These are phyloP conservation scores for Acanthurus leucopareius DNA, from an alignment of 2,797 vertebrate species.

Conservation along the genomic window DNA sequence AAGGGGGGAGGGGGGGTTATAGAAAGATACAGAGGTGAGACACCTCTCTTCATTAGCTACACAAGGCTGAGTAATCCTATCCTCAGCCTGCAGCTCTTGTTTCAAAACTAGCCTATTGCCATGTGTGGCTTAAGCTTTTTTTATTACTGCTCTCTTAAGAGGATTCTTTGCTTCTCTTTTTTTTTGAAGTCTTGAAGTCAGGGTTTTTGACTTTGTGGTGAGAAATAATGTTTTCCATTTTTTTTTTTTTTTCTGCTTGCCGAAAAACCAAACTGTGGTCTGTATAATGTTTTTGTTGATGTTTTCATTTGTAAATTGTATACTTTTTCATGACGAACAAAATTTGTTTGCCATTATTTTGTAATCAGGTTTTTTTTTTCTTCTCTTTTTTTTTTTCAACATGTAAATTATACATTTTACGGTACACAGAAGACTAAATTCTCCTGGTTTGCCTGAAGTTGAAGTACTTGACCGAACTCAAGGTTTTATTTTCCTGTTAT, in stretches of 20 bases:
- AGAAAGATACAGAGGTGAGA: slow-evolving; percentile 60
- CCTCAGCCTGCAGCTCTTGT: slow-evolving; percentile 76
- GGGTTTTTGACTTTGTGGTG: slow-evolving; percentile 77
- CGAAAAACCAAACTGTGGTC: slow-evolving; percentile 87
- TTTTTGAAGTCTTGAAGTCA: slow-evolving; percentile 73
- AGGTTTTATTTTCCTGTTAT: slow-evolving; percentile 73
- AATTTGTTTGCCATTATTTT: slow-evolving; percentile 73
- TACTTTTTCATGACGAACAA: slow-evolving; percentile 75
- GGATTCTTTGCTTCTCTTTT: slow-evolving; percentile 68
- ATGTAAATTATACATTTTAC: slow-evolving; percentile 84
- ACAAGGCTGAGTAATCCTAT: slow-evolving; percentile 77
- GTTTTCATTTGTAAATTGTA: slow-evolving; percentile 84
- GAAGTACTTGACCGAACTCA: slow-evolving; percentile 78
- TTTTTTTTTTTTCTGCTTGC: slow-evolving; percentile 73
- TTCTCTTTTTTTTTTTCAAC: slow-evolving; percentile 54
- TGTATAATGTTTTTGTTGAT: slow-evolving; percentile 79
- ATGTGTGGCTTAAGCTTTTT: slow-evolving; percentile 84
- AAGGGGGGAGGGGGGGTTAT: slow-evolving; percentile 26
- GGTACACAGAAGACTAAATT: slow-evolving; percentile 78
- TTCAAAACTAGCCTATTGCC: slow-evolving; percentile 80
- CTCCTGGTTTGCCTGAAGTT: slow-evolving; percentile 75
- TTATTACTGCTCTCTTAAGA: slow-evolving; percentile 72
- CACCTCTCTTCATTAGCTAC: slow-evolving; percentile 77
- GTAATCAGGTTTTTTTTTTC: slow-evolving; percentile 44
- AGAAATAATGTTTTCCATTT: slow-evolving; percentile 64